These are phyloP conservation scores for Anomalospiza imberbis DNA, from an alignment of 2,797 vertebrate species.

Conservation along the genomic window DNA sequence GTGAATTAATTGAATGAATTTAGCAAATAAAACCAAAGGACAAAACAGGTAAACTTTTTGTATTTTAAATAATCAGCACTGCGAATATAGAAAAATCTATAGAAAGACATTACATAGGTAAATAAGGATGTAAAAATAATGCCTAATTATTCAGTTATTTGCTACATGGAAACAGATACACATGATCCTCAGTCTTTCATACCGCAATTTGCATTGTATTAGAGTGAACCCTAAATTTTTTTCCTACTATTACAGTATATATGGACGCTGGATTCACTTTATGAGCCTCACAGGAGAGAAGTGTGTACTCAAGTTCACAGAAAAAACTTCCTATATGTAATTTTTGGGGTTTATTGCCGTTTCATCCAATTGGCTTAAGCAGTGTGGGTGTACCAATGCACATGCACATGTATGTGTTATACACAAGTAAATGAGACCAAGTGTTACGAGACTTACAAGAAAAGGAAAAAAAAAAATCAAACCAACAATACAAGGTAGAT, in stretches of 20 bases:
- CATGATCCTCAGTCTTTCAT: neutral
- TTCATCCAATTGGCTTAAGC: neutral
- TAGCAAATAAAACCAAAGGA: neutral
- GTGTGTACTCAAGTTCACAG: neutral
- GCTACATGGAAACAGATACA: neutral
- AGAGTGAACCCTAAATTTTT: neutral
- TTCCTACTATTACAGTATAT: neutral
- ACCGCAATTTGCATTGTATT: neutral
- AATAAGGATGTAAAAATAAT: neutral
- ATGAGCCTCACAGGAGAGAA: neutral
- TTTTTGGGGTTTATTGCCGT: neutral
- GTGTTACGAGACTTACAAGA: neutral
- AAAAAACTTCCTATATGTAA: rapidly evolving
- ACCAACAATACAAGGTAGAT: neutral
- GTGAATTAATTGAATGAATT: neutral
- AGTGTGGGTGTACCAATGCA: neutral
- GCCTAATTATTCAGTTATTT: neutral
- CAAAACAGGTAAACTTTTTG: neutral
- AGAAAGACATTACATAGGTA: neutral
- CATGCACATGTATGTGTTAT: rapidly evolving
- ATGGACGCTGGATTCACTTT: neutral
- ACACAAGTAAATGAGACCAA: neutral
- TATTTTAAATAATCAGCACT: neutral
- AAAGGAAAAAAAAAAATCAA: neutral
- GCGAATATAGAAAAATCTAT: neutral